Conservation (phyloP, 1,140 invertebrate genomes). For the Phenacoccus solenopsis region DNA sequence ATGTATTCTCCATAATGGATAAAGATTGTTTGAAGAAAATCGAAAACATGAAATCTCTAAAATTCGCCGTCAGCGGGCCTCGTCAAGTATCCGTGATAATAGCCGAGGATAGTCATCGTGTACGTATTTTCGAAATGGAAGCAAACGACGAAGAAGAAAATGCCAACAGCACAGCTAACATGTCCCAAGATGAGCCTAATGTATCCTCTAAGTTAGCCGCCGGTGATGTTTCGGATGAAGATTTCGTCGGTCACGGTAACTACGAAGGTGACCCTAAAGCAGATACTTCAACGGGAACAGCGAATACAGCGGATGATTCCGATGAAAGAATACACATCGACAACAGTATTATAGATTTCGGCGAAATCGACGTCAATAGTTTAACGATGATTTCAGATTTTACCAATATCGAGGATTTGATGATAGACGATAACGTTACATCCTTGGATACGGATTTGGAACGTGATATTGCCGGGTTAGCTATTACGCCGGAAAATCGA, state of each 20-base stretch:
- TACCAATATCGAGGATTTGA: background rate
- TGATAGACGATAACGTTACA: background rate
- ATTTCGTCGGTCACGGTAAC: background rate
- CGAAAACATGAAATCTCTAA: slow-evolving; percentile 56
- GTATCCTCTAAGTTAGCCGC: background rate
- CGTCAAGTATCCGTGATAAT: slow-evolving; percentile 79
- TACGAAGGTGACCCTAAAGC: background rate
- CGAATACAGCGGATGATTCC: background rate
- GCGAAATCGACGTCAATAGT: background rate
- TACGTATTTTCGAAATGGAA: slow-evolving; percentile 83
- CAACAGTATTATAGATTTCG: background rate
- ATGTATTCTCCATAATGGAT: background rate
- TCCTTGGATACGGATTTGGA: slow-evolving; percentile 7
- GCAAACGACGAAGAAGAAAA: slow-evolving; percentile 78
- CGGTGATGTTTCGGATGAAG: background rate
- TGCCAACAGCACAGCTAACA: slow-evolving; percentile 36
- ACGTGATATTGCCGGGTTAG: slow-evolving; percentile 4
- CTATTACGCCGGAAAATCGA: background rate
- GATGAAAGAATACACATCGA: background rate
- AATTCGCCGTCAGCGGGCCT: slow-evolving; percentile 71
- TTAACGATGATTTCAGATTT: background rate
- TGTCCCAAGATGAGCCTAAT: background rate
- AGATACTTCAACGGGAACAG: background rate
- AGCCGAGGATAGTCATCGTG: slow-evolving; percentile 61
- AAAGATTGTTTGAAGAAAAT: slow-evolving; percentile 33